Conservation (phyloP, 2,113 vertebrate species). For the Indri indri region DNA sequence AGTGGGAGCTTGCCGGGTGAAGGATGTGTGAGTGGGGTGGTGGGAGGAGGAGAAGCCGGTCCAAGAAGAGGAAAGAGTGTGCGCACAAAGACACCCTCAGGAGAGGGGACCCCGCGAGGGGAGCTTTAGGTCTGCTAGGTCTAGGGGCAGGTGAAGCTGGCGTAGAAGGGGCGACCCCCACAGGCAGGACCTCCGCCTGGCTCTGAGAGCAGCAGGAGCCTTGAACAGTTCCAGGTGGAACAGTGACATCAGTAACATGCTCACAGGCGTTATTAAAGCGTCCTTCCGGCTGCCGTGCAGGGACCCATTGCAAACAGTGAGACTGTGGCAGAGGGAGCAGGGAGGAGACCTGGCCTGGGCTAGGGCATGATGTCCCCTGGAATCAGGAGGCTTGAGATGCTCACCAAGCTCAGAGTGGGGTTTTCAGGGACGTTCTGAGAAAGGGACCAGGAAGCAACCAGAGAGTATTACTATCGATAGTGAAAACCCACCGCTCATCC, state of each 20-base stretch:
- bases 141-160: not conserved
- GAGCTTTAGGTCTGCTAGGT: not conserved
- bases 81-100: rapidly evolving
- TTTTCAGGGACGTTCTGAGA: not conserved
- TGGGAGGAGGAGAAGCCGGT: not conserved
- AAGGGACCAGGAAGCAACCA: not conserved
- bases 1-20: not conserved
- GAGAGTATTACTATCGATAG: not conserved
- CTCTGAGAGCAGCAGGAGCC: not conserved
- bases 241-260: rapidly evolving
- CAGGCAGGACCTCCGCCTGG: too few species aligned
- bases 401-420: not conserved
- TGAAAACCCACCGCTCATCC: not conserved
- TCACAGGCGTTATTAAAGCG: not conserved
- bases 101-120: not conserved
- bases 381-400: not conserved
- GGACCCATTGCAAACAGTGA: not conserved
- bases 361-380: too few species aligned
- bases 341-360: not conserved
- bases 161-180: rapidly evolving
- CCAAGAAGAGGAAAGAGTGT: not conserved
- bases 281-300: too few species aligned
- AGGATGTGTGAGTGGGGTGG: not conserved
- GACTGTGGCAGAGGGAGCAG: not conserved
- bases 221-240: not conserved